Base-by-base conservation (phyloP, 2,888 invertebrate genomes). In the Tyria jacobaeae region DNA sequence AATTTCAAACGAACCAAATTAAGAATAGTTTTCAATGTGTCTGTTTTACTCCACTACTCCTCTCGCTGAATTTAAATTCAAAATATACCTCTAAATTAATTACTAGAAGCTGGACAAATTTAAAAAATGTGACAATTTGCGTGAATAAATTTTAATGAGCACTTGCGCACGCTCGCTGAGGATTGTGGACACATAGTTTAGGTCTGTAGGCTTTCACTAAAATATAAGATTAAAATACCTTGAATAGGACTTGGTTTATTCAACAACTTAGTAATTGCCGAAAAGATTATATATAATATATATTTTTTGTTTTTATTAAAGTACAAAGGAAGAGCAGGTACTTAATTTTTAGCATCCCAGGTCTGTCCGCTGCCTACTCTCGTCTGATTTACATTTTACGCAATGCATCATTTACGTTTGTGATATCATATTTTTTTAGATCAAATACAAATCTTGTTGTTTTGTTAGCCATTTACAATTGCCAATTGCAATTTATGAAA, bases 121-220 rank as follows among this genome's bases (percentile, higher is more conserved):
- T 35, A 59, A 57, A 71, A 73, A 70, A 70, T 70, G 47, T 54
- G 74, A 62, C 53, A 59, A 56, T 44, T 70, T 60, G 57, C 60
- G 58, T 73, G 74, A 71, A 71, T 62, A 59, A 39, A 71, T 73
- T 73, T 60, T 71, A 73, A 65, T 71, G 66, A 71, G 51, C 31
- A 53, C 44, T 62, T 71, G 66, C 73, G 51, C 31, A 53, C 44
- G 12, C 34, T 57, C 34, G 41, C 56, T 67, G 48, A 60, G 41
- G 17, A 27, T 31, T 54, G 27, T 54, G 17, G 9, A 27, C 12
- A 41, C 54, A 25, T 41, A 27, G n/a, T 17, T 41, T 14, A 17
- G 2, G n/a, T 1, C 37, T 41, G 3, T 6, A 6, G 25, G 25
- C 12, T 48, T 21, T 44, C 12, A 21, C 21, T 21, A 21, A 44